phyloP scores from a whole-genome alignment of 2,888 invertebrate species.

The Agapetus fuscipes region DNA sequence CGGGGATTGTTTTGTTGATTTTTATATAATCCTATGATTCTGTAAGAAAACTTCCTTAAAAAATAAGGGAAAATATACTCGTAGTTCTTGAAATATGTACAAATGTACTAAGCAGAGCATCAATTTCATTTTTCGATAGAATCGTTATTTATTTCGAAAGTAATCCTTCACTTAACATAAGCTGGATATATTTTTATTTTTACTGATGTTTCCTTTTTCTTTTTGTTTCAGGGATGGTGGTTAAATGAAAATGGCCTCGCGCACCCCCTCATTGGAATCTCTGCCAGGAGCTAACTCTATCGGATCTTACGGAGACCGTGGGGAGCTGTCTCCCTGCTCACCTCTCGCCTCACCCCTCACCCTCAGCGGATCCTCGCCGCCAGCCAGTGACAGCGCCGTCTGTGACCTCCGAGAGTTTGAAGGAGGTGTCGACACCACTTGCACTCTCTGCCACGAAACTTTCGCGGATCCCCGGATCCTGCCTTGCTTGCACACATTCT shows the following conservation, averaged over 20 bases:
- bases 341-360: constrained; percentile 65
- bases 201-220: constrained; percentile 23
- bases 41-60: no score
- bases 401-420: constrained; percentile 60
- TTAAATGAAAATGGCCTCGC: constrained; percentile 89
- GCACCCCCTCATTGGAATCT: constrained; percentile 88
- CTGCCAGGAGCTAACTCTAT: constrained; percentile 84
- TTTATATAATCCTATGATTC: no score
- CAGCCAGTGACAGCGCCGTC: constrained; percentile 76
- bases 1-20: no score
- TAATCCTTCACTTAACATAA: no score
- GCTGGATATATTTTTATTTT: no score
- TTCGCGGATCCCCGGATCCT: constrained; percentile 66
- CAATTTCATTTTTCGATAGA: no score
- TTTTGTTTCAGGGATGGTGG: constrained; percentile 70
- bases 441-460: constrained; percentile 67
- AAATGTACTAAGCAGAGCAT: no score
- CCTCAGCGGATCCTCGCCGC: constrained; percentile 80
- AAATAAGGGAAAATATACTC: no score
- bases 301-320: constrained; percentile 75
- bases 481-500: constrained; percentile 77
- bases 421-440: constrained; percentile 49
- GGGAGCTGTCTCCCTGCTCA: constrained; percentile 58
- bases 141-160: no score
- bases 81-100: no score